Conservation (phyloP, 1,140 invertebrate genomes). For the Drosophila funebris region DNA sequence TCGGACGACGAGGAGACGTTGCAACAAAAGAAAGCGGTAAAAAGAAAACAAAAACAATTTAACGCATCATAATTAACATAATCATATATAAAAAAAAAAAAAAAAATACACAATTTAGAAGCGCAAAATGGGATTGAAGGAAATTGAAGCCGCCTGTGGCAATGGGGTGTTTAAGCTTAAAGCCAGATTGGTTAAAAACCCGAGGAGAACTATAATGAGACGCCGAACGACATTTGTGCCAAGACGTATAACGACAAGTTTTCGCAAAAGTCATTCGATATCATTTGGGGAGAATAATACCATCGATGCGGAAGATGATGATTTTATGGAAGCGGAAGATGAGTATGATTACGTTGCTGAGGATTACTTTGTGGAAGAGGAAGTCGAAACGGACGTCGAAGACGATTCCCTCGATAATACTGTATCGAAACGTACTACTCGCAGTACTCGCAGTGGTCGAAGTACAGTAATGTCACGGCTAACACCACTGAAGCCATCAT, state of each 20-base stretch:
- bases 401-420: background rate
- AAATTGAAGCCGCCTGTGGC: constrained; percentile 27
- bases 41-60: no score
- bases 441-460: no score
- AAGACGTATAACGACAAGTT: background rate
- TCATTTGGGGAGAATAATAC: background rate
- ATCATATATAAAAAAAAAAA: background rate
- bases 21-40: constrained; percentile 12
- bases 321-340: background rate
- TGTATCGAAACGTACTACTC: background rate
- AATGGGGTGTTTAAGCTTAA: background rate
- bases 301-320: background rate
- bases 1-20: constrained; percentile 5
- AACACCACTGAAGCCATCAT: background rate
- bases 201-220: background rate
- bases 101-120: constrained; percentile 18
- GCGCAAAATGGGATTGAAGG: constrained; percentile 50
- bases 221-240: background rate
- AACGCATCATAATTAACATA: no score
- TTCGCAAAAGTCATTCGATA: background rate
- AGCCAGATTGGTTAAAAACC: no score
- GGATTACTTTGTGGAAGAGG: background rate
- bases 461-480: background rate
- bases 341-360: background rate
- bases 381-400: background rate